phyloP scores from a whole-genome alignment of 2,113 vertebrate species.

The Nipponia nippon region DNA sequence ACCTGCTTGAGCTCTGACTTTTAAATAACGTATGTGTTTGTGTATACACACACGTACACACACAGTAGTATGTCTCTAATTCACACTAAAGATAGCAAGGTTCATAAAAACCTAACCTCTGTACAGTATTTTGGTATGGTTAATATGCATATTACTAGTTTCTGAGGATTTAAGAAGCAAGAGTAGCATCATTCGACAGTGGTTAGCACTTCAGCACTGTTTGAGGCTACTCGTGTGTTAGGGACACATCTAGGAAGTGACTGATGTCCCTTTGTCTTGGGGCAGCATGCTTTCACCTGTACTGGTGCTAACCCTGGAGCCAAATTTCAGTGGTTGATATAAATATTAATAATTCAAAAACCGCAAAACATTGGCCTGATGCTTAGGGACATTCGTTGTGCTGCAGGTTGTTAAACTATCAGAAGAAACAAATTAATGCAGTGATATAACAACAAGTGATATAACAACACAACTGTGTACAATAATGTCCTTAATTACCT shows the following conservation, averaged over 20 bases:
- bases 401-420: not conserved
- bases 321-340: not conserved
- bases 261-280: not conserved
- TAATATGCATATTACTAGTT: not conserved
- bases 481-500: not conserved
- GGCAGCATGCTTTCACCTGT: not conserved
- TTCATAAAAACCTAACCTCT: not conserved
- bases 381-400: not conserved
- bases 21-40: not conserved
- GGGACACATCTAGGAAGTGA: not conserved
- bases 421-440: not conserved
- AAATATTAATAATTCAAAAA: not conserved
- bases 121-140: not conserved
- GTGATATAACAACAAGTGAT: not conserved
- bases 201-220: not conserved
- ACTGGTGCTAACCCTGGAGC: not conserved
- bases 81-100: not conserved
- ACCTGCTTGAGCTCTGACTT: not conserved
- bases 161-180: not conserved
- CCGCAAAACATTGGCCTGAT: not conserved
- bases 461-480: not conserved
- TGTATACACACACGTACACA: not conserved
- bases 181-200: not conserved
- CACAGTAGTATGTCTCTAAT: not conserved
- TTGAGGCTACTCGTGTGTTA: not conserved